Conservation (phyloP, 2,113 vertebrate species). For the Cryptotis parvus region DNA sequence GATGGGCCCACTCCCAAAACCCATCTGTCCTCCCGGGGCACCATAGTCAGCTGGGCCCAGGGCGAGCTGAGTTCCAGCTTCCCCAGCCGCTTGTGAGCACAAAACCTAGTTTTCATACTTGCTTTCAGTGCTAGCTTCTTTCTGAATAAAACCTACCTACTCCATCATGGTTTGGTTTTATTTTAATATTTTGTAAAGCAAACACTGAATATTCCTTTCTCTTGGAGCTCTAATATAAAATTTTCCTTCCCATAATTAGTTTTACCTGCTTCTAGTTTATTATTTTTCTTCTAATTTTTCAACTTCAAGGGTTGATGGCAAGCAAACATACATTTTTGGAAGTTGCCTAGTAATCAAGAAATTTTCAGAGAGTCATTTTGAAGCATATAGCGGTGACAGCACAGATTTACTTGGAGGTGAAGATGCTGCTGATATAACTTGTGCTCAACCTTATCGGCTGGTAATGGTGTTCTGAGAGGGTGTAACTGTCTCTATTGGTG, state of each 20-base stretch:
- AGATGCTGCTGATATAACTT: neutral
- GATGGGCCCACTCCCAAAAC: no score
- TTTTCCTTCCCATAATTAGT: neutral
- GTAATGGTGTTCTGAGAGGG: no score
- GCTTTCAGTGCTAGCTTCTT: neutral
- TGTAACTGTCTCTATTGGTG: neutral
- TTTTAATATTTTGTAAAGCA: neutral
- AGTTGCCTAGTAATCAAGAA: neutral
- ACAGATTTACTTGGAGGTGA: neutral
- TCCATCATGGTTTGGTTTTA: neutral
- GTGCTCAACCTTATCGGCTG: accelerated
- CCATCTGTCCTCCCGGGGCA: no score
- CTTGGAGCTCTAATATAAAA: neutral
- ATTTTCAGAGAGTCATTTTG: neutral
- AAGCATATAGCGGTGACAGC: neutral
- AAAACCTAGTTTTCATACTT: neutral
- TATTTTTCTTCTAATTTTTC: neutral
- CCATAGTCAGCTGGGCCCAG: no score
- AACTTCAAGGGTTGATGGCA: neutral
- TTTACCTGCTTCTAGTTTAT: neutral
- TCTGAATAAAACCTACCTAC: neutral
- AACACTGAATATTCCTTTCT: neutral
- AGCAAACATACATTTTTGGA: neutral
- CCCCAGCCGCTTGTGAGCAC: no score
- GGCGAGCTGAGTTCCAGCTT: no score